Conservation (phyloP, 2,797 vertebrate genomes). For the Oreochromis grahami region DNA sequence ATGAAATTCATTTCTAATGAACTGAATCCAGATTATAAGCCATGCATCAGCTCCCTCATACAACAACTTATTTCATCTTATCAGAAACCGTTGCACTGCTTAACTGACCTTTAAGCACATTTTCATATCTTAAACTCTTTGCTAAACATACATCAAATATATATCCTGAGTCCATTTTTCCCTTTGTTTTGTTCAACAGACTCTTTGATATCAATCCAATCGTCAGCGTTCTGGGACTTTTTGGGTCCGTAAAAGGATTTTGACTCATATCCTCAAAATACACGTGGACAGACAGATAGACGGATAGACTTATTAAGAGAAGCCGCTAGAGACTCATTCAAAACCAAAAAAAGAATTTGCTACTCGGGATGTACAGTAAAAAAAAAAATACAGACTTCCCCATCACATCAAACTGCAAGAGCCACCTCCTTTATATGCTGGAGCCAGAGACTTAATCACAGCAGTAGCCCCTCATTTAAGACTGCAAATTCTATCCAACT, state of each 20-base stretch:
- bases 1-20: not conserved
- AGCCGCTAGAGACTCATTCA: slow-evolving; percentile 11
- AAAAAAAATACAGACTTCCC: not conserved
- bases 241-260: slow-evolving; percentile 41
- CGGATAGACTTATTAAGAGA: slow-evolving; percentile 2
- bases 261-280: slow-evolving; percentile 55
- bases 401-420: not conserved
- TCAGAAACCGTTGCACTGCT: not conserved
- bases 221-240: slow-evolving; percentile 11
- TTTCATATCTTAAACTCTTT: not conserved
- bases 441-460: not conserved
- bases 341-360: not conserved
- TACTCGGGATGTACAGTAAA: slow-evolving; percentile 41
- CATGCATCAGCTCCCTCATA: not conserved
- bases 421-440: not conserved
- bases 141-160: slow-evolving; percentile 4
- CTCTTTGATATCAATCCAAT: slow-evolving; percentile 54
- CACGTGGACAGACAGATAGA: slow-evolving; percentile 12
- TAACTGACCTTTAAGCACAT: not conserved
- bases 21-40: not conserved
- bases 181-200: slow-evolving; percentile 55
- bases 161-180: slow-evolving; percentile 8
- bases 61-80: not conserved
- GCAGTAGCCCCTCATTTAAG: not conserved
- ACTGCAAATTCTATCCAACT: not conserved